These are phyloP conservation scores for Fulmarus glacialis DNA, from an alignment of 2,113 vertebrate species.

Conservation along the genomic window DNA sequence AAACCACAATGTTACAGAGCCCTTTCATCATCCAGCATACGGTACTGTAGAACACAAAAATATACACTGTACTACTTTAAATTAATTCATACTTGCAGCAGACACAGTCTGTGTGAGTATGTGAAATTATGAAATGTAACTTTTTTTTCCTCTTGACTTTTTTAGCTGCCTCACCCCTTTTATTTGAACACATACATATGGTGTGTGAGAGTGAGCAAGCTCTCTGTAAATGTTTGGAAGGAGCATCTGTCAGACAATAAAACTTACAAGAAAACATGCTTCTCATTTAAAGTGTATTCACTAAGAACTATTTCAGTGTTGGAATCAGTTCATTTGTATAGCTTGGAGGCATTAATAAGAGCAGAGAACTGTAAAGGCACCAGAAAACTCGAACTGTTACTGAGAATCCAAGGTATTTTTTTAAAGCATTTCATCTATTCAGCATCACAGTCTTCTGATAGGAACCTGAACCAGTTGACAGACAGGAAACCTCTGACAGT, in stretches of 20 bases:
- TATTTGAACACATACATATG: constrained; percentile 63
- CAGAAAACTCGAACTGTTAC: constrained; percentile 27
- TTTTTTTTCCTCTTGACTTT: constrained; percentile 54
- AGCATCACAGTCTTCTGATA: constrained; percentile 20
- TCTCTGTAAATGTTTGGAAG: constrained; percentile 66
- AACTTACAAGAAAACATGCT: constrained; percentile 61
- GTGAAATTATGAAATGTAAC: constrained; percentile 47
- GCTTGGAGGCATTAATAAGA: constrained; percentile 59
- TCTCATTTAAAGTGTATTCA: constrained; percentile 56
- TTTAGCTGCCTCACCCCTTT: constrained; percentile 57
- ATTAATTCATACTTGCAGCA: constrained; percentile 48
- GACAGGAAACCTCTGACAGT: neutral
- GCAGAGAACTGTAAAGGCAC: constrained; percentile 37
- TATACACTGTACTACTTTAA: constrained; percentile 28
- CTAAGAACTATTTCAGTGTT: constrained; percentile 32
- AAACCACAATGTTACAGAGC: constrained; percentile 50
- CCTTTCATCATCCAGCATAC: constrained; percentile 35
- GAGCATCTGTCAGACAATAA: constrained; percentile 69
- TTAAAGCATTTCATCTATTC: constrained; percentile 34
- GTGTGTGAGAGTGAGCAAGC: constrained; percentile 55
- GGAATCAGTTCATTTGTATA: constrained; percentile 45
- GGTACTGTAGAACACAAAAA: constrained; percentile 23
- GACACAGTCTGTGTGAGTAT: constrained; percentile 44
- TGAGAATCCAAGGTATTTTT: constrained; percentile 12
- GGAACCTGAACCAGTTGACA: constrained; percentile 18